These are phyloP conservation scores for Gallinago media DNA, from an alignment of 2,113 vertebrate genomes.

Conservation along the genomic window DNA sequence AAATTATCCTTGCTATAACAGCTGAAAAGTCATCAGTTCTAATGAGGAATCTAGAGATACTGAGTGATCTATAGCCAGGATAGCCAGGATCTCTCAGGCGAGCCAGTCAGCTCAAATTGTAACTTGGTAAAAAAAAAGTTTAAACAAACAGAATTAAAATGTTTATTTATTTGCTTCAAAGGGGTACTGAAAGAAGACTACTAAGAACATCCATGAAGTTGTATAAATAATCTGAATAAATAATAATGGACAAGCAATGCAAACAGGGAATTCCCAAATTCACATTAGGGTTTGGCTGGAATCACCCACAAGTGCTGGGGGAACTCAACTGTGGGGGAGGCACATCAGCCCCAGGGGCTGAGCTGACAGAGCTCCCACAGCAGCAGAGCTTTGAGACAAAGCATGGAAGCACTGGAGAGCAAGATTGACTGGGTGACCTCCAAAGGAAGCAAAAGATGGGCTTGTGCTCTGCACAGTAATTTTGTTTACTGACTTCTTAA, in stretches of 20 bases:
- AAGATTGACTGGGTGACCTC: neutral
- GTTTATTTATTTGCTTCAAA: neutral
- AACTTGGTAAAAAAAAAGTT: neutral
- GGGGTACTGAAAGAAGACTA: neutral
- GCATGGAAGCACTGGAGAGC: neutral
- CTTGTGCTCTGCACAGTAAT: neutral
- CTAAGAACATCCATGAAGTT: neutral
- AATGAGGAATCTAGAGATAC: neutral
- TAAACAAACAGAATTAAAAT: neutral
- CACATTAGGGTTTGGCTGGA: neutral
- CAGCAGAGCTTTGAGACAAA: neutral
- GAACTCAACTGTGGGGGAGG: rapidly evolving
- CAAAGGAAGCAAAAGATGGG: neutral
- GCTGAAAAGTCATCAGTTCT: neutral
- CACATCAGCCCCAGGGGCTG: neutral
- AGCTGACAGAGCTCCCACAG: rapidly evolving
- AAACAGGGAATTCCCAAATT: neutral
- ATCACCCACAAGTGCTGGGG: rapidly evolving
- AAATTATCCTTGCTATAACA: neutral
- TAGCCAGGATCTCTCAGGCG: neutral
- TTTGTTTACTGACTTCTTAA: neutral
- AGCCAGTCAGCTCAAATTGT: neutral
- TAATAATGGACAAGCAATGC: neutral
- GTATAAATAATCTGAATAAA: neutral
- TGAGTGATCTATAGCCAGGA: neutral